Conservation (phyloP, 2,113 vertebrate genomes). For the Percina caprodes region DNA sequence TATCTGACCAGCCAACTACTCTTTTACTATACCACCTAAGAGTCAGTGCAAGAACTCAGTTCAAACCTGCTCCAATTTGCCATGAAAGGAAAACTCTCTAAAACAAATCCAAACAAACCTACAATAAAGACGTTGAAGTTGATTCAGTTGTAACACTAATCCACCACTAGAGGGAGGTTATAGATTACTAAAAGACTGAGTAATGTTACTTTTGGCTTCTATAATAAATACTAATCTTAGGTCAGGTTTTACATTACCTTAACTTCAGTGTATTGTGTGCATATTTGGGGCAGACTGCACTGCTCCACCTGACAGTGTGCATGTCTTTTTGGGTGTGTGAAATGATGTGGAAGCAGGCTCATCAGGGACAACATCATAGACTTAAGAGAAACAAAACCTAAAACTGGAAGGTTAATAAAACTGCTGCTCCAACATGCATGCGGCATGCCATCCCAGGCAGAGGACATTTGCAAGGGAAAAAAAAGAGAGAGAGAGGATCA, state of each 20-base stretch:
- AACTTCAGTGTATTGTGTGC: neutral
- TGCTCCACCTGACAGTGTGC: neutral
- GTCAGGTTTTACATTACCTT: neutral
- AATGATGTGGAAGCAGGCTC: conserved; percentile 35
- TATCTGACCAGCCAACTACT: neutral
- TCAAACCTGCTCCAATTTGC: neutral
- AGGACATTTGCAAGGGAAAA: conserved; percentile 1
- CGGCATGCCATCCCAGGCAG: conserved; percentile 49
- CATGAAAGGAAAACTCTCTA: neutral
- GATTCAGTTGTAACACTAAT: conserved; percentile 17
- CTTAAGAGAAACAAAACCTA: conserved; percentile 34
- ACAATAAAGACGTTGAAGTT: neutral
- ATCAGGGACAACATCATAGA: conserved; percentile 48
- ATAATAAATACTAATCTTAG: neutral
- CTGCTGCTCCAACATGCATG: conserved; percentile 50
- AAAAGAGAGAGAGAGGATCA: conserved; percentile 8
- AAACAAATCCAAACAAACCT: conserved; percentile 15
- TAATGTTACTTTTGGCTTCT: neutral
- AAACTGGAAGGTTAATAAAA: conserved; percentile 37
- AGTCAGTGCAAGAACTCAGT: too few relatives aligned
- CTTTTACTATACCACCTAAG: neutral
- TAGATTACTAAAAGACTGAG: conserved; percentile 10
- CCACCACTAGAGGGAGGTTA: conserved; percentile 60
- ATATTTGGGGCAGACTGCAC: neutral
- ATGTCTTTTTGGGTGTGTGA: conserved; percentile 23